A percentile compares a stretch with the other conserved stretches of the same genome.
These are phyloP conservation scores for Smutsia temminckii DNA, from an alignment of 2,797 vertebrate genomes.

Conservation along the genomic window DNA sequence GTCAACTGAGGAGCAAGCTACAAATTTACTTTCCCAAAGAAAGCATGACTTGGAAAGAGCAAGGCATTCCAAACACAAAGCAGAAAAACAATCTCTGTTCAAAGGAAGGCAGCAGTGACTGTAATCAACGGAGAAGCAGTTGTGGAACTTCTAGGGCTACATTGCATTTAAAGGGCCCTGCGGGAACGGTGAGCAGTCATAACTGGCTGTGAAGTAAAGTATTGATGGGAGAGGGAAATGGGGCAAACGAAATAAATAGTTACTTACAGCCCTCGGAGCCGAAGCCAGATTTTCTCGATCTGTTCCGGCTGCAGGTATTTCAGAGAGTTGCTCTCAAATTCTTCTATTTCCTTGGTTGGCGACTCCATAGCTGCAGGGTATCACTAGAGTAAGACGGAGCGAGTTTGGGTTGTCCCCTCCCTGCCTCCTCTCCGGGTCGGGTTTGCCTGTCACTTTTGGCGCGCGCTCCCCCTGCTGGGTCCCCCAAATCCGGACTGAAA, in stretches of 20 bases:
- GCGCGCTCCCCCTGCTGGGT: not conserved
- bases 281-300: conserved; percentile 99
- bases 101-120: conserved; percentile 66
- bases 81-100: not conserved
- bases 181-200: not conserved
- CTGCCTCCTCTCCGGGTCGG: not conserved
- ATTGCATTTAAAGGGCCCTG: conserved; percentile 37
- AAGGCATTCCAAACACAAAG: not conserved
- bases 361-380: conserved; percentile 93
- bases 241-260: not conserved
- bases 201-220: not conserved
- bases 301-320: conserved; percentile 98
- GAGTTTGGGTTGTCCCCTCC: conserved; percentile 65
- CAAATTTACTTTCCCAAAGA: not conserved
- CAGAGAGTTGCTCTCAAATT: conserved; percentile 98
- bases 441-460: not conserved
- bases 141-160: conserved; percentile 74
- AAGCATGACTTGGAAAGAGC: not conserved
- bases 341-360: conserved; percentile 98
- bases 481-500: not conserved
- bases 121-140: conserved; percentile 70
- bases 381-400: conserved; percentile 72
- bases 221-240: not conserved
- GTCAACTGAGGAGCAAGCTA: not conserved
- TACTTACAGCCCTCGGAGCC: conserved; percentile 98